Evolutionary conservation across 2,797 vertebrate genomes (phyloP).

Genomic region (Scolopax rusticola): DNA sequence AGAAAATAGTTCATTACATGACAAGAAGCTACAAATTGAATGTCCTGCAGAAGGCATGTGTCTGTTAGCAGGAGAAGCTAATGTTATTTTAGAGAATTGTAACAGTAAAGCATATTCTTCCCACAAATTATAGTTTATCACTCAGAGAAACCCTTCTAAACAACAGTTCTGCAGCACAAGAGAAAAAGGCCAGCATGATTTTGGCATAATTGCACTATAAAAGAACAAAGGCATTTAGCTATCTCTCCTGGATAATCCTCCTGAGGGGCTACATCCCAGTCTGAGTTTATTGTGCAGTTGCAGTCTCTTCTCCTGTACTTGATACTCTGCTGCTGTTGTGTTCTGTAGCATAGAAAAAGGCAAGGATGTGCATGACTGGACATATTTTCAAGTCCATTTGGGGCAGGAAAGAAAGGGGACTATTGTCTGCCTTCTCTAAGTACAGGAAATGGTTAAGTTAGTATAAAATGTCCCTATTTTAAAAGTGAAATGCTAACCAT

Average conservation of each 20-base stretch:
- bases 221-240: not conserved
- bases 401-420: not conserved
- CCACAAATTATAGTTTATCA: not conserved
- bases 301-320: not conserved
- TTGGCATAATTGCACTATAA: not conserved
- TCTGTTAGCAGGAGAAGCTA: not conserved
- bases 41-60: not conserved
- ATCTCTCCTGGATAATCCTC: not conserved
- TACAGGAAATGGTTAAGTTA: not conserved
- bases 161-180: not conserved
- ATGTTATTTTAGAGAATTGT: not conserved
- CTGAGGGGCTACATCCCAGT: not conserved
- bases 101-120: not conserved
- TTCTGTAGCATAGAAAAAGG: not conserved
- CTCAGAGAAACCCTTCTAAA: not conserved
- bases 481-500: not conserved
- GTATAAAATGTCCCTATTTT: not conserved
- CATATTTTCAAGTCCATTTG: not conserved
- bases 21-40: not conserved
- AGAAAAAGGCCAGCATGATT: not conserved
- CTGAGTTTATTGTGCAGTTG: not conserved
- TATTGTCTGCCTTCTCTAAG: not conserved
- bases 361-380: not conserved
- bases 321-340: not conserved
- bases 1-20: not conserved